Base-by-base conservation (phyloP, 2,888 invertebrate species). In the Leptogaster cylindrica region DNA sequence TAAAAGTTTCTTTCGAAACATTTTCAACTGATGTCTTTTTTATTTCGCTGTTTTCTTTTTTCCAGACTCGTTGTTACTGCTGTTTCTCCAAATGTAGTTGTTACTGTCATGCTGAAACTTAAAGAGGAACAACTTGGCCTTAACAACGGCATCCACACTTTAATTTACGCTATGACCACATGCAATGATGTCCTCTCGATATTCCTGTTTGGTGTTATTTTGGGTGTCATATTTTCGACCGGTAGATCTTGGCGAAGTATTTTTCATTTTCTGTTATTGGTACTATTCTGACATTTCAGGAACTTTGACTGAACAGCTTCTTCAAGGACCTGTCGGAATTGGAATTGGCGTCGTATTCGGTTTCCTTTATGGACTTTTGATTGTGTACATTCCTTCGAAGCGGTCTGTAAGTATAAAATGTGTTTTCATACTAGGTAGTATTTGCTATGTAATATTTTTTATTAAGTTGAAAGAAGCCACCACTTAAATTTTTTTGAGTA, bases 181-280 rank as follows among this genome's bases (percentile, higher is more conserved):
- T 83, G 91, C 68, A 92, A 92, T 76, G 90, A 91, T 78, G 88
- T 92, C 55, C 83, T 90, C 63, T 88, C 91, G 58, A 89, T 92
- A 71, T 89, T 89, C 66, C 80, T 87, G 2, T 92, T 91, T 77
- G 87, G 89, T 16, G 84, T 91, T 31, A 78, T 86, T 58, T 82
- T 88, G 55, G 86, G 88, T 18, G 81, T 88, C 46, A 84, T 89
- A 51, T 88, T 89, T 74, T 83, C 85, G 51, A 82, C 83, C 72
- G 86, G 88, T 87, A 79, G 72, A 28, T 6, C 41, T 41, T 14
- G 5, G 25, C n/a, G 2, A 33, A 14, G 5, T 4, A 10, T n/a
- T 18, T 25, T 2, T 7, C 7, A 20, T 28, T 36, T 14, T 25
- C 23, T 16, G 25, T 16, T 50, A 7, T 14, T 31, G 31, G 1